phyloP scores from a whole-genome alignment of 2,888 invertebrate species.

The Notocelia uddmanniana region DNA sequence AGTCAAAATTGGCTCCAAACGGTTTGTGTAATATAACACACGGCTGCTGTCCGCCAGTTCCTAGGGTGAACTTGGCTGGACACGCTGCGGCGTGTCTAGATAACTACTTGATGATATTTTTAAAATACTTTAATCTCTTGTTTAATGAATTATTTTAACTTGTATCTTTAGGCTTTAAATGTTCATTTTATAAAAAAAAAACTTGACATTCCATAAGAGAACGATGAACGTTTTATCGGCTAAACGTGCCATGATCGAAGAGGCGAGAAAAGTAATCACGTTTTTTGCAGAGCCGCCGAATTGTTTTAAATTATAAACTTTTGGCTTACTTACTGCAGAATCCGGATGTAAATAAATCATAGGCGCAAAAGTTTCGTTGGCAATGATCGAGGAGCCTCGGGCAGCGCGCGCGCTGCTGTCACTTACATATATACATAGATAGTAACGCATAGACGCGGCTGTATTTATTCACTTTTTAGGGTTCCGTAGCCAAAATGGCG shows the following conservation, averaged over 20 bases:
- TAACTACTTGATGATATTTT: no score
- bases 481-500: no score
- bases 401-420: slow-evolving; percentile 70
- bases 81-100: no score
- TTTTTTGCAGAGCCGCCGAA: slow-evolving; percentile 36
- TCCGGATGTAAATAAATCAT: slow-evolving; percentile 82
- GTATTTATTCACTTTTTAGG: no score
- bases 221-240: neutral
- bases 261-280: slow-evolving; percentile 4
- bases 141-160: no score
- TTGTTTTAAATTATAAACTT: slow-evolving; percentile 44
- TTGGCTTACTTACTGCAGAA: slow-evolving; percentile 61
- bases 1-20: no score
- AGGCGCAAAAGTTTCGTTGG: slow-evolving; percentile 66
- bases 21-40: no score
- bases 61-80: no score
- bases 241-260: slow-evolving; percentile 19
- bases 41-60: no score
- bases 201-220: neutral
- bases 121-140: no score
- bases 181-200: no score
- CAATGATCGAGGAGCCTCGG: slow-evolving; percentile 58
- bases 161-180: no score
- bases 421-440: slow-evolving; percentile 50
- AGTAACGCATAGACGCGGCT: slow-evolving; percentile 16